Conservation (phyloP, 1,140 invertebrate genomes). For the Macrotrachela quadricornifera region DNA sequence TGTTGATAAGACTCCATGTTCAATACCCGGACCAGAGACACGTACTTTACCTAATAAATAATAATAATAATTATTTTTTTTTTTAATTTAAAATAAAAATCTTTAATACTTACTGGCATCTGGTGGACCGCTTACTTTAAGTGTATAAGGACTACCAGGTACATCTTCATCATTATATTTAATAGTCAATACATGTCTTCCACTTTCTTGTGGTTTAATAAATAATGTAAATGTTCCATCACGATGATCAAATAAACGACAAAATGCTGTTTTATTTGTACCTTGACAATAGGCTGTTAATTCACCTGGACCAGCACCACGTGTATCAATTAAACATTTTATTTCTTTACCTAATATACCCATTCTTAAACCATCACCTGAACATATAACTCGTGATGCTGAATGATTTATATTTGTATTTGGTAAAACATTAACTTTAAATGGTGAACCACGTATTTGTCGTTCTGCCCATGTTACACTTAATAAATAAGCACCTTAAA, state of each 20-base stretch:
- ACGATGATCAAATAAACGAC: constrained; percentile 86
- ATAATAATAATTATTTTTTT: no score
- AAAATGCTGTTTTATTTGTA: constrained; percentile 60
- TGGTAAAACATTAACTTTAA: constrained; percentile 43
- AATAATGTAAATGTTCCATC: constrained; percentile 89
- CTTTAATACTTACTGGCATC: constrained; percentile 45
- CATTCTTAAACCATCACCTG: constrained; percentile 64
- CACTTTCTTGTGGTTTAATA: constrained; percentile 78
- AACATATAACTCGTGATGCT: no score
- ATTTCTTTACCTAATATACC: constrained; percentile 81
- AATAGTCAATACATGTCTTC: constrained; percentile 57
- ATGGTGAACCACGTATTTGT: constrained; percentile 74
- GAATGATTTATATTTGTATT: no score
- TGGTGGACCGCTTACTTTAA: constrained; percentile 75
- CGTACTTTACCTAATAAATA: constrained; percentile 13
- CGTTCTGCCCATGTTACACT: constrained; percentile 70
- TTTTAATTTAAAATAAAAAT: no score
- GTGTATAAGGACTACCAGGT: constrained; percentile 10
- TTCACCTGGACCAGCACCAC: constrained; percentile 69
- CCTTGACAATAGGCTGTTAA: constrained; percentile 88
- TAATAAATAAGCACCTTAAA: constrained; percentile 42
- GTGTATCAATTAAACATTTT: constrained; percentile 81
- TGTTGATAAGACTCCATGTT: constrained; percentile 77
- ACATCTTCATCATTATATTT: constrained; percentile 10
- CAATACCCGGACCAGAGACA: constrained; percentile 72